A percentile compares a stretch with the other conserved stretches of the same genome.
Evolutionary conservation across 2,113 vertebrate species (phyloP).

Genomic region (Narcine bancroftii): DNA sequence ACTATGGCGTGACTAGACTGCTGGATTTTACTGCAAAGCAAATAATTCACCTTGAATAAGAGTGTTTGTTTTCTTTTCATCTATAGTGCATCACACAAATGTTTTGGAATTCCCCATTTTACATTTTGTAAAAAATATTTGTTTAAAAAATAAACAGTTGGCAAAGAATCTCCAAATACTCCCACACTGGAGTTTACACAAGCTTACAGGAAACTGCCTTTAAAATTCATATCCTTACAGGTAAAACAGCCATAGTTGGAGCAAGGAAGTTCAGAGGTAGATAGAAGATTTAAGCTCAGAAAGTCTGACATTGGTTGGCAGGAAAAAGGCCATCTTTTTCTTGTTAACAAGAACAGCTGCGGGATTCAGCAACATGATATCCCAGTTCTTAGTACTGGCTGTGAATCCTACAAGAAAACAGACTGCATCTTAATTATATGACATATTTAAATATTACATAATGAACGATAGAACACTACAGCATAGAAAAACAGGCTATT

Average conservation of each 20-base stretch:
- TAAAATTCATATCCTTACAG: neutral
- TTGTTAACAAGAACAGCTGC: neutral
- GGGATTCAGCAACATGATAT: neutral
- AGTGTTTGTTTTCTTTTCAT: too few relatives aligned
- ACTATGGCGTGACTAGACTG: neutral
- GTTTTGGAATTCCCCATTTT: neutral
- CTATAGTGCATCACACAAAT: neutral
- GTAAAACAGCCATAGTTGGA: neutral
- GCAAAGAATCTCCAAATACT: neutral
- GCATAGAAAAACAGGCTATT: neutral
- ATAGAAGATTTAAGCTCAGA: neutral
- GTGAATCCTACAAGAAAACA: neutral
- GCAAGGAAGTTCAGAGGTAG: neutral
- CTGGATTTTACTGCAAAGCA: neutral
- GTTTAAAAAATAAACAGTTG: neutral
- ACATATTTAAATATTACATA: neutral
- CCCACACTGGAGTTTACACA: neutral
- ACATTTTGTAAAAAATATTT: neutral
- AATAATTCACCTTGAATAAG: neutral
- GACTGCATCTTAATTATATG: too few relatives aligned
- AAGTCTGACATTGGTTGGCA: neutral
- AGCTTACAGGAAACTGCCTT: neutral
- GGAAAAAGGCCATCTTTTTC: neutral
- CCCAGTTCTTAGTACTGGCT: neutral
- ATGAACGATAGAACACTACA: neutral